Conservation (phyloP, 2,797 vertebrate species). For the Pantherophis alleghaniensis region DNA sequence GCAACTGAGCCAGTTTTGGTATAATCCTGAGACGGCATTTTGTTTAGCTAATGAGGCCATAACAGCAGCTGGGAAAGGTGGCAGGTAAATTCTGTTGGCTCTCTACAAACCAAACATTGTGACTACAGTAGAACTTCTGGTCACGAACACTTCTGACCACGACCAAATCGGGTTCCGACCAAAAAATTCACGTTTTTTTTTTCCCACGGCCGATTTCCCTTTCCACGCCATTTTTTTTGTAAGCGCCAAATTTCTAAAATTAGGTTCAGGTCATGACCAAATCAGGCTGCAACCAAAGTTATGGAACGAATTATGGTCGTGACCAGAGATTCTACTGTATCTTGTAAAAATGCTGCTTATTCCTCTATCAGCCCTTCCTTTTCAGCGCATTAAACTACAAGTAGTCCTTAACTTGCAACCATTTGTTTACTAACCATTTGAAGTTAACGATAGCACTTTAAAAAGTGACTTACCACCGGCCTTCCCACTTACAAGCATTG, state of each 20-base stretch:
- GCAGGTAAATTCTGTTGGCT: conserved; percentile 77
- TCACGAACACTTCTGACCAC: too few relatives aligned
- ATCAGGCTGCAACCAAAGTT: too few relatives aligned
- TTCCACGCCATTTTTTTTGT: too few relatives aligned
- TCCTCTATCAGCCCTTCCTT: not conserved
- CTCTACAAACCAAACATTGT: not conserved
- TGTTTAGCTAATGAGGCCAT: conserved; percentile 81
- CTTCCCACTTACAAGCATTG: not conserved
- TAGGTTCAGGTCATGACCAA: too few relatives aligned
- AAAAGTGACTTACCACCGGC: not conserved
- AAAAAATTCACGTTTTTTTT: too few relatives aligned
- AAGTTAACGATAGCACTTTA: not conserved
- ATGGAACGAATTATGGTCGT: too few relatives aligned
- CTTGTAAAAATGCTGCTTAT: not conserved
- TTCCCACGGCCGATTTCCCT: too few relatives aligned
- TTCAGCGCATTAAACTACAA: not conserved
- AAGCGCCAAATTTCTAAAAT: too few relatives aligned
- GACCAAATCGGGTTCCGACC: too few relatives aligned
- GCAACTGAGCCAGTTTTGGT: conserved; percentile 98
- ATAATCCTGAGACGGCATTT: conserved; percentile 83
- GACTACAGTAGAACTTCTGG: not conserved
- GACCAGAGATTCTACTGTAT: not conserved
- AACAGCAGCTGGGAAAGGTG: conserved; percentile 80
- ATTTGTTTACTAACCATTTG: not conserved
- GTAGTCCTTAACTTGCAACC: not conserved